phyloP scores from a whole-genome alignment of 2,888 invertebrate species.

The Tipula lateralis region DNA sequence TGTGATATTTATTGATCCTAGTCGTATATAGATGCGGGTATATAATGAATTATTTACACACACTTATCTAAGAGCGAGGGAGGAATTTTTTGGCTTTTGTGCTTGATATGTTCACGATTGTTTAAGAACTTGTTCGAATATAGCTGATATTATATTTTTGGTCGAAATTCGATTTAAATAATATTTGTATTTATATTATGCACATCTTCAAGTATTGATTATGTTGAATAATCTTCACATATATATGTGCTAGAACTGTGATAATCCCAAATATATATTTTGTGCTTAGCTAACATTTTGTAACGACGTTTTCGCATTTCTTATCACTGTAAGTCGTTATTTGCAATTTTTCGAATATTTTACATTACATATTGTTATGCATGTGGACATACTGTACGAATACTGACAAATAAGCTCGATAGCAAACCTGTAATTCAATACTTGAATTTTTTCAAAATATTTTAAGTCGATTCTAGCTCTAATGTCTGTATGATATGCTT shows the following conservation, averaged over 20 bases:
- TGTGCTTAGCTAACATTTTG: background rate
- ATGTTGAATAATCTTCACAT: background rate
- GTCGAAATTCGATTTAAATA: background rate
- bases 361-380: background rate
- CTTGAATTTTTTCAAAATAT: too few species aligned
- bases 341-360: background rate
- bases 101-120: background rate
- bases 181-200: background rate
- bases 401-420: too few species aligned
- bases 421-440: too few species aligned
- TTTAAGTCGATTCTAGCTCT: too few species aligned
- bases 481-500: too few species aligned
- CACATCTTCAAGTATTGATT: background rate
- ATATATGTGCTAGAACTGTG: background rate
- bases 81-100: background rate
- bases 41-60: background rate
- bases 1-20: background rate
- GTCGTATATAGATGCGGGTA: background rate
- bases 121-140: background rate
- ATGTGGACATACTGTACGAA: too few species aligned
- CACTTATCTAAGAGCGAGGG: background rate
- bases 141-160: background rate
- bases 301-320: background rate
- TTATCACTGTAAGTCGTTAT: background rate
- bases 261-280: background rate